Evolutionary conservation across 1,140 invertebrate genomes (phyloP), one percentile per base, ranked within the genome.

Genomic region (Heliconius nattereri): DNA sequence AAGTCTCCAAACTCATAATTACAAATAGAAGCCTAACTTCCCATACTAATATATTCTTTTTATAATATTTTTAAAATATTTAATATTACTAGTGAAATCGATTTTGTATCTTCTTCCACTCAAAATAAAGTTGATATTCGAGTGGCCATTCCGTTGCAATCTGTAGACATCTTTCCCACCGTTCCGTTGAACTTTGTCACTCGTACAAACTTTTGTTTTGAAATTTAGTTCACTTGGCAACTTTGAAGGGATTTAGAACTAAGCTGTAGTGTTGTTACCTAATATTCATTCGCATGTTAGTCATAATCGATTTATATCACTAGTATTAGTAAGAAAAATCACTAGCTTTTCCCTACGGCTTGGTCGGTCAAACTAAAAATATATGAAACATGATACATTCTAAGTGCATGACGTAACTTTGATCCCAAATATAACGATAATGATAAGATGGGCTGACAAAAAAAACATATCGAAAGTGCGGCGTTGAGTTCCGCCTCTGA

Each of bases 141-240:
- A 13, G 13, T 16, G 60, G 26, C 26, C 9, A 29, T 66, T 66
- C n/a, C 60, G 26, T 66, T 66, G 26, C 11, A 66, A 16, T 66
- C 60, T 66, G 26, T 16, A 66, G 60, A 66, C 23, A 66, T 29
- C 60, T 66, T 57, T 66, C 60, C 60, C 60, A 66, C 60, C n/a
- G 60, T 66, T 66, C 26, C 26, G n/a, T 66, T 66, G 60, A 66
- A 66, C 60, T 66, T 66, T 66, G 60, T 66, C 60, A 66, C 60
- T 66, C 60, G 60, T 66, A 26, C 26, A 16, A 66, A 66, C 60
- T 66, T 66, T 66, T 66, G 60, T 66, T 66, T 66, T 29, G 60
- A 16, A 66, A 66, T 66, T 66, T 66, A 66, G 60, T 66, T 66
- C n/a, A 66, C 60, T 66, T 66, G 60, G 26, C 23, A 66, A 66